Percentiles rank a stretch among this genome's conserved stretches.
These are phyloP conservation scores for Cylindroiulus punctatus DNA, from an alignment of 2,888 invertebrate species.

Conservation along the genomic window DNA sequence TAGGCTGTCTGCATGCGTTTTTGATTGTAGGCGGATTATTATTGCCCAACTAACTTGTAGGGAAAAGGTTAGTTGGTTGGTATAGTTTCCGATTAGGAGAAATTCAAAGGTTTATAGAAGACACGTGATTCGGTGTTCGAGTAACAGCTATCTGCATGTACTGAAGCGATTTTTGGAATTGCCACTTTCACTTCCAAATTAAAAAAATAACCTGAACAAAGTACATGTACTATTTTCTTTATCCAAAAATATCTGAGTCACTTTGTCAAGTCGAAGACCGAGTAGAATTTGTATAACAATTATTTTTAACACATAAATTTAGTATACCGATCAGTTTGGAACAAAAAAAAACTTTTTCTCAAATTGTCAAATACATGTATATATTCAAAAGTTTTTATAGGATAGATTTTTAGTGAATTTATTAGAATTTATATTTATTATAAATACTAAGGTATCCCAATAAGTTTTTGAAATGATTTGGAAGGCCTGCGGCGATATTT, in stretches of 20 bases:
- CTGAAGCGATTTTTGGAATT: background rate
- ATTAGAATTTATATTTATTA: too few species aligned
- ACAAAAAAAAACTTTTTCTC: too few species aligned
- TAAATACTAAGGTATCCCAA: too few species aligned
- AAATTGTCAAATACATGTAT: too few species aligned
- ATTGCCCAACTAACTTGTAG: background rate
- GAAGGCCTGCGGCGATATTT: too few species aligned
- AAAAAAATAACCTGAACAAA: background rate
- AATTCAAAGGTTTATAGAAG: background rate
- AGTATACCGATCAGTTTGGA: too few species aligned
- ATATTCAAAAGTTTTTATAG: too few species aligned
- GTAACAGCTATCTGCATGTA: background rate
- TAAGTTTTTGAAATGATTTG: too few species aligned
- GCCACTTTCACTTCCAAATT: background rate
- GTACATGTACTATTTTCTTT: background rate
- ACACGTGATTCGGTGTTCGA: background rate
- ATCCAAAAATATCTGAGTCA: background rate
- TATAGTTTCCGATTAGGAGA: background rate
- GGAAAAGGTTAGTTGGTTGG: too few species aligned
- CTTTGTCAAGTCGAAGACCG: background rate
- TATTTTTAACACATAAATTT: background rate
- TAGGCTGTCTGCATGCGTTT: background rate
- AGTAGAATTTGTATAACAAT: background rate
- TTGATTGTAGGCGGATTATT: constrained; percentile 5
- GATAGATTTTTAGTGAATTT: too few species aligned